Conservation (phyloP, 1,140 invertebrate species). For the Cydia splendana region DNA sequence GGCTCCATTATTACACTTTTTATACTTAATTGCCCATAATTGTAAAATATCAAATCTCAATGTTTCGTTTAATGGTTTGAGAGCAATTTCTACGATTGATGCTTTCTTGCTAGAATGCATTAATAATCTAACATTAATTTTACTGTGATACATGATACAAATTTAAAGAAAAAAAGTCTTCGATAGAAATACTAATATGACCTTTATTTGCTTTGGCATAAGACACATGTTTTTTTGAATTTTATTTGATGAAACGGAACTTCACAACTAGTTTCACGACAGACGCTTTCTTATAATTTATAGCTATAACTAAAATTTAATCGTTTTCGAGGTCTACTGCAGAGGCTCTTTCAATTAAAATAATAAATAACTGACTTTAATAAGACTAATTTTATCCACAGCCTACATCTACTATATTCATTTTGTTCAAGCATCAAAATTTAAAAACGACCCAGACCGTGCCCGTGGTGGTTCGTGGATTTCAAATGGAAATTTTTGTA, state of each 20-base stretch:
- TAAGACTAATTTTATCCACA: background rate
- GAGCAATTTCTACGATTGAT: constrained; percentile 43
- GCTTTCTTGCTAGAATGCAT: constrained; percentile 5
- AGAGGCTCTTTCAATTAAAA: constrained; percentile 25
- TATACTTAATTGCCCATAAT: constrained; percentile 62
- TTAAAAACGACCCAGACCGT: too few species aligned
- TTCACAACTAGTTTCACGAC: background rate
- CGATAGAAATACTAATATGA: background rate
- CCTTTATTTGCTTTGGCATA: constrained; percentile 3
- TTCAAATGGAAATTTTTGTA: too few species aligned
- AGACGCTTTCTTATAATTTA: constrained; percentile 4
- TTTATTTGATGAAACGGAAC: constrained; percentile 37
- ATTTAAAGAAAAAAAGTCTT: background rate
- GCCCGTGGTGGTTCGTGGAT: too few species aligned
- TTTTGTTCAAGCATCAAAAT: too few species aligned
- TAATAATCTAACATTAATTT: constrained; percentile 14
- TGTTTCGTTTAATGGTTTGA: constrained; percentile 54
- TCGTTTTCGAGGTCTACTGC: background rate
- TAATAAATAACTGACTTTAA: constrained; percentile 22
- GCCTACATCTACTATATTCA: background rate
- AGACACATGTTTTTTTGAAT: constrained; percentile 38
- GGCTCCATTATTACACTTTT: constrained; percentile 52
- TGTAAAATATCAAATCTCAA: constrained; percentile 54
- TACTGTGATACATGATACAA: constrained; percentile 4
- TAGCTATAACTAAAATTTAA: background rate